Conservation (phyloP, 2,113 vertebrate genomes). For the Phylloscopus whistleri region DNA sequence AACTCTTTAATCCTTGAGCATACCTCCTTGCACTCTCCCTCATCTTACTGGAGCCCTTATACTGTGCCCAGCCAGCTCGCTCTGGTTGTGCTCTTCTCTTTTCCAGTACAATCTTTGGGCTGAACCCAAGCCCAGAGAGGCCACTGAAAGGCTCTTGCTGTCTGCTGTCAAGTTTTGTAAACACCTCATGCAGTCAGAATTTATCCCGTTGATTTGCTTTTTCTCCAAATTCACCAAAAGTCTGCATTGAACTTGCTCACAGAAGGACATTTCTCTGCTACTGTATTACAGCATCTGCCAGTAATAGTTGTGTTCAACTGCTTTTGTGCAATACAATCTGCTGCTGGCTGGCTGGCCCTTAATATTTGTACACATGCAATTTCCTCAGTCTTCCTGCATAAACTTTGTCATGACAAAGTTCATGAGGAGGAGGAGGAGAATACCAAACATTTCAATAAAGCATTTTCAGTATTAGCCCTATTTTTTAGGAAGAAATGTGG, state of each 20-base stretch:
- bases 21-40: not conserved
- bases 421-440: not conserved
- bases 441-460: not conserved
- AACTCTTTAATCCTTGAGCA: not conserved
- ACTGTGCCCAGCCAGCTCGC: fast-evolving
- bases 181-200: not conserved
- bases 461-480: not conserved
- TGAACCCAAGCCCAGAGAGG: not conserved
- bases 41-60: not conserved
- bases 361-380: not conserved
- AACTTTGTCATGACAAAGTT: not conserved
- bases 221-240: not conserved
- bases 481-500: not conserved
- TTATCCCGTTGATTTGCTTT: not conserved
- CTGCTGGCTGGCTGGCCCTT: not conserved
- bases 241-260: not conserved
- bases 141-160: not conserved
- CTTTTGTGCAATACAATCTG: not conserved
- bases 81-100: not conserved
- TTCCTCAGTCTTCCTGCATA: not conserved
- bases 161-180: not conserved
- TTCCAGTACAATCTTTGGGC: fast-evolving
- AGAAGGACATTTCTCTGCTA: not conserved
- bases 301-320: not conserved
- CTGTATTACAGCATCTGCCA: not conserved